Base-by-base conservation (phyloP, 2,113 vertebrate genomes). In the Opisthocomus hoazin region DNA sequence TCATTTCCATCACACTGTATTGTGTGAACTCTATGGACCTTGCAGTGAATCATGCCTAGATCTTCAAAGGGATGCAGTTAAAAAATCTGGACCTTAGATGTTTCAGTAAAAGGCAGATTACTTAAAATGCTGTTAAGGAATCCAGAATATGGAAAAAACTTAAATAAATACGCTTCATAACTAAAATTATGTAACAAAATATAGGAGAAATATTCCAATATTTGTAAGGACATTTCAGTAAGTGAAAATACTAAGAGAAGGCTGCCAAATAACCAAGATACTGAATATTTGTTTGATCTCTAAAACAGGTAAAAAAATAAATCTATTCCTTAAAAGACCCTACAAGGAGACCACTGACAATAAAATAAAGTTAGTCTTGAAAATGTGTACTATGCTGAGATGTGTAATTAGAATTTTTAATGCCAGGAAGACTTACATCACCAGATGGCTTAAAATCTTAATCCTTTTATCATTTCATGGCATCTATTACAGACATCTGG, bases 391-490 rank as follows among this genome's bases (percentile, higher is more conserved):
- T 74, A 91, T 1, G 6, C 20, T 74, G 66, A 91, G 32, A 91
- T 39, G 16, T 61, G 43, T 54, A 92, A 89, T 81, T 89, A 87
- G 12, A 68, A 84, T 46, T 87, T 82, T 69, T 60, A 91, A 78
- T 79, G 80, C 69, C 75, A 92, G 73, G 39, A 93, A 81, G 69
- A 78, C 76, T 69, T 92, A 66, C 23, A 78, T 51, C 64, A 92
- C 48, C 68, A 92, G 91, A 92, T 91, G 54, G 51, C 51, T 89
- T 84, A 90, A 94, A 94, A 80, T 54, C 36, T 88, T 84, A 75
- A 95, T 78, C 43, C 41, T 71, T 96, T 93, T 89, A 89, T 92
- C 60, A 87, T 93, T 97, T 87, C 86, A 84, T 76, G 53, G 57
- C n/a, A 91, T 78, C 60, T 88, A 85, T 34, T 75, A 90, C 21